phyloP scores from a whole-genome alignment of 2,888 invertebrate genomes.

The Lithophane ornitopus region DNA sequence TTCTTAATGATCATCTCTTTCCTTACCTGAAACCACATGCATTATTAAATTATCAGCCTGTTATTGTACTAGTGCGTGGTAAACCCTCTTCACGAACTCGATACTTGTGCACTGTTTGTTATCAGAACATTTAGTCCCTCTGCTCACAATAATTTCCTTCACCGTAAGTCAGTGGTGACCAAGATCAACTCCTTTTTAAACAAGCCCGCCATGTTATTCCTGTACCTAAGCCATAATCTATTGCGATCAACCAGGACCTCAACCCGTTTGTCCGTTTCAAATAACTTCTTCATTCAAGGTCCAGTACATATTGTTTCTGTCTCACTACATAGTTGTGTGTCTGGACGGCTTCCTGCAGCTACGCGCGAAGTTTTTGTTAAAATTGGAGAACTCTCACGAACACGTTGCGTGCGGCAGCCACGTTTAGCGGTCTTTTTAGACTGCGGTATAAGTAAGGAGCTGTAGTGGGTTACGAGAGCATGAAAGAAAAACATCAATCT shows the following conservation, averaged over 20 bases:
- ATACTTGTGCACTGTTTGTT: background rate
- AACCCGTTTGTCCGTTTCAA: background rate
- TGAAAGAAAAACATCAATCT: background rate
- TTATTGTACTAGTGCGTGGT: background rate
- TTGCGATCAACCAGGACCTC: background rate
- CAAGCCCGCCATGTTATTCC: too few species aligned
- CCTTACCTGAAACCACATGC: background rate
- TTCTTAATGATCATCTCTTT: background rate
- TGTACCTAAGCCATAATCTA: background rate
- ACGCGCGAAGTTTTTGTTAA: slow-evolving; percentile 31
- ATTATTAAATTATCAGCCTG: background rate
- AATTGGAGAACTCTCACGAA: slow-evolving; percentile 43
- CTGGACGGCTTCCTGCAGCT: slow-evolving; percentile 21
- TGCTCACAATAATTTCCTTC: background rate
- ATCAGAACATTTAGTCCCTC: background rate
- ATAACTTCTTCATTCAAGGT: slow-evolving; percentile 2
- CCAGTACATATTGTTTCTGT: too few species aligned
- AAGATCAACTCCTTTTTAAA: background rate
- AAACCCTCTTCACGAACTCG: background rate
- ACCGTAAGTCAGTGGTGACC: background rate
- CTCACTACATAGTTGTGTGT: slow-evolving; percentile 8
- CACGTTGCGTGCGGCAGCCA: slow-evolving; percentile 43
- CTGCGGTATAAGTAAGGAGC: slow-evolving; percentile 1
- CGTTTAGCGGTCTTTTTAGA: slow-evolving; percentile 44
- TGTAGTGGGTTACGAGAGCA: background rate